phyloP scores from a whole-genome alignment of 2,113 vertebrate species.

The Psittacula cyanocephala region DNA sequence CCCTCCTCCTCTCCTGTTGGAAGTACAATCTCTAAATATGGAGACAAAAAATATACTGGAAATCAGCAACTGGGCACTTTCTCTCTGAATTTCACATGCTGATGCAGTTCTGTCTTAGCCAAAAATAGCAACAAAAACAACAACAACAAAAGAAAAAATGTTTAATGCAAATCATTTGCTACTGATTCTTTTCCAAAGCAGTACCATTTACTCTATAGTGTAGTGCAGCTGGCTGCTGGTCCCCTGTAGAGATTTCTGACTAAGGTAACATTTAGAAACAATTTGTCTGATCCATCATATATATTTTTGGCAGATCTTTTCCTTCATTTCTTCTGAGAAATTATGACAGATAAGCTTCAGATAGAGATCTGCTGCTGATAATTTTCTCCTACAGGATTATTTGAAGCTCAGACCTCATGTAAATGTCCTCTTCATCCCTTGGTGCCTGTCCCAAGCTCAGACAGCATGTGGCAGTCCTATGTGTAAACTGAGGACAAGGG shows the following conservation, averaged over 20 bases:
- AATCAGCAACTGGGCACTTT: slow-evolving; percentile 3
- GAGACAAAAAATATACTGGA: neutral
- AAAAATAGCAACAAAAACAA: slow-evolving; percentile 54
- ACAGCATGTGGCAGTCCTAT: neutral
- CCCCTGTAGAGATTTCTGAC: slow-evolving; percentile 53
- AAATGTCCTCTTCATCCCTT: neutral
- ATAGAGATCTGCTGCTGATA: neutral
- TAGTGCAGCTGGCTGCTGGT: slow-evolving; percentile 59
- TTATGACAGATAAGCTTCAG: slow-evolving; percentile 27
- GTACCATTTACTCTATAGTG: slow-evolving; percentile 39
- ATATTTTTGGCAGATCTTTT: slow-evolving; percentile 46
- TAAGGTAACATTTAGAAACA: slow-evolving; percentile 66
- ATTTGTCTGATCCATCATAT: slow-evolving; percentile 60
- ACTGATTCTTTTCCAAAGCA: slow-evolving; percentile 50
- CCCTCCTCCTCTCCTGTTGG: neutral
- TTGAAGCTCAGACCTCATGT: neutral
- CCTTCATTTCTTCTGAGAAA: slow-evolving; percentile 38
- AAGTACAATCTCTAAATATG: neutral
- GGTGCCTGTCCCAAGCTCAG: neutral
- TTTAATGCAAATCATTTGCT: slow-evolving; percentile 57
- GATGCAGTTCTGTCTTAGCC: slow-evolving; percentile 8
- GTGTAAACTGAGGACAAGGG: neutral
- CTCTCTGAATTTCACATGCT: slow-evolving; percentile 4
- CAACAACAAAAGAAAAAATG: neutral
- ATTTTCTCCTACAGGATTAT: neutral